Conservation (phyloP, 2,888 invertebrate genomes). For the Apodemia duryi region DNA sequence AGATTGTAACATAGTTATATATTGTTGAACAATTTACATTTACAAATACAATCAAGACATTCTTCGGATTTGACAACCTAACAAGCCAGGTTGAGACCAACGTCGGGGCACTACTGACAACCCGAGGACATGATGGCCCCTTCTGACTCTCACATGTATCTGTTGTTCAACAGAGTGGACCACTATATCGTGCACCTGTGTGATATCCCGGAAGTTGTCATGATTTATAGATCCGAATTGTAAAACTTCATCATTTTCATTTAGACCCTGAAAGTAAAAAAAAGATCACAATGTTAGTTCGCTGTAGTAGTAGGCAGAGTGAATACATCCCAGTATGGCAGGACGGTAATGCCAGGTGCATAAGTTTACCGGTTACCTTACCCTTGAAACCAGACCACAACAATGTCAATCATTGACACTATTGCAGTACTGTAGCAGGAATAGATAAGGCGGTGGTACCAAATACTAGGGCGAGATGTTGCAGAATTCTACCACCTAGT, state of each 20-base stretch:
- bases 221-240: slow-evolving; percentile 88
- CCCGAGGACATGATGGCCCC: slow-evolving; percentile 66
- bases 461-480: too few relatives aligned
- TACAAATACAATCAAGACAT: slow-evolving; percentile 21
- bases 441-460: too few relatives aligned
- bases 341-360: too few relatives aligned
- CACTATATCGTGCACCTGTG: slow-evolving; percentile 85
- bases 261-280: slow-evolving; percentile 81
- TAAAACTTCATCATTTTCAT: slow-evolving; percentile 83
- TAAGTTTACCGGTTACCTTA: too few relatives aligned
- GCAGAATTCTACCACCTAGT: too few relatives aligned
- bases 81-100: slow-evolving; percentile 88
- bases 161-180: slow-evolving; percentile 80
- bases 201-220: slow-evolving; percentile 83
- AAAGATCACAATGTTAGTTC: too few relatives aligned
- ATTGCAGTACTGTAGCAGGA: too few relatives aligned
- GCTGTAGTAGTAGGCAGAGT: too few relatives aligned
- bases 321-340: too few relatives aligned
- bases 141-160: slow-evolving; percentile 71
- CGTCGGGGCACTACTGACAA: slow-evolving; percentile 83
- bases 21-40: slow-evolving; percentile 21
- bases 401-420: too few relatives aligned
- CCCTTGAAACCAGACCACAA: too few relatives aligned
- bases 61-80: slow-evolving; percentile 76
- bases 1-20: slow-evolving; percentile 11